A percentile compares a stretch with the other conserved stretches of the same genome.
These are phyloP conservation scores for Cremastinae sp. DNA, from an alignment of 2,888 invertebrate genomes.

Conservation along the genomic window DNA sequence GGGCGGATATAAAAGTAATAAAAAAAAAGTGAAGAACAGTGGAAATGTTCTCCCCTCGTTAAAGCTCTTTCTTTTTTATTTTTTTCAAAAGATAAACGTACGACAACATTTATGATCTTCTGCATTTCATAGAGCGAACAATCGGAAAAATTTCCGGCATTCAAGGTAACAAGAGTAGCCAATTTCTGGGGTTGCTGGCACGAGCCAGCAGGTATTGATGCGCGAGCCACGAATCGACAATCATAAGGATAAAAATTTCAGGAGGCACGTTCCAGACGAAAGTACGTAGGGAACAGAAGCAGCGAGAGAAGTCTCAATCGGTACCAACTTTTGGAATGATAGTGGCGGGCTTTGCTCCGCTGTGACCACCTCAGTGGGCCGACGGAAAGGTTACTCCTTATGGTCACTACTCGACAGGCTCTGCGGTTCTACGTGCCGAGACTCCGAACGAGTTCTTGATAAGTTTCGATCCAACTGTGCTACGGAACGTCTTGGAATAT, in stretches of 20 bases:
- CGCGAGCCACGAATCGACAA: no score
- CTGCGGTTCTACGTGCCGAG: conserved; percentile 58
- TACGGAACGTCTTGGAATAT: conserved; percentile 7
- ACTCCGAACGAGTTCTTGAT: conserved; percentile 54
- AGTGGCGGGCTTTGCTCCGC: conserved; percentile 11
- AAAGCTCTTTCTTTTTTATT: neutral
- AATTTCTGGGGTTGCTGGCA: no score
- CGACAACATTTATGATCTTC: neutral
- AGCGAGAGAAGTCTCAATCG: conserved; percentile 13
- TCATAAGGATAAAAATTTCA: conserved; percentile 3
- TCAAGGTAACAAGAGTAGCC: no score
- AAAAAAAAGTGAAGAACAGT: conserved; percentile 26
- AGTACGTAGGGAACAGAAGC: neutral
- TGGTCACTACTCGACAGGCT: conserved; percentile 45
- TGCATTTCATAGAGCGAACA: no score
- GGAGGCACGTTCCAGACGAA: neutral
- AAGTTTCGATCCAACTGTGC: conserved; percentile 40
- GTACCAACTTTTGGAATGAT: conserved; percentile 17
- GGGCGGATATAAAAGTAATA: conserved; percentile 11
- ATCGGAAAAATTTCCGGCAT: no score
- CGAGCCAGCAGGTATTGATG: no score
- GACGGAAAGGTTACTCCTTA: conserved; percentile 40
- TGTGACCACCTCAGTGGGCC: conserved; percentile 1
- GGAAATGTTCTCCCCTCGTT: conserved; percentile 4
- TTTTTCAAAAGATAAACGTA: neutral